Evolutionary conservation across 2,797 vertebrate species (phyloP).

Genomic region (Melanotaenia maccullochi): DNA sequence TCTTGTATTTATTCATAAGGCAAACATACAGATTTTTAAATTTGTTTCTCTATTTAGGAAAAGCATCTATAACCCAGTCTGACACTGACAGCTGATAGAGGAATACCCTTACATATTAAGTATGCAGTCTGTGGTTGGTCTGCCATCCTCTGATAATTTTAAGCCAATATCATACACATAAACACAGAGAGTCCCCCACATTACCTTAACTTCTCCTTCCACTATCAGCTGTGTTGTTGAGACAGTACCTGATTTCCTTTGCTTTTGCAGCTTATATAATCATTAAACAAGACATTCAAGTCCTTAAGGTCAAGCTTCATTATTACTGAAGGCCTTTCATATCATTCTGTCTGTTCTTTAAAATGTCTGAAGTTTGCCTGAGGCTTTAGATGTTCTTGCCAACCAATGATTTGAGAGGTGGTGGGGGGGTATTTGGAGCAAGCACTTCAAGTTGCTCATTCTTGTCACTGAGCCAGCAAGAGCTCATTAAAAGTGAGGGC

Average conservation of each 20-base stretch:
- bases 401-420: conserved; percentile 46
- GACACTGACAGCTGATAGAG: conserved; percentile 19
- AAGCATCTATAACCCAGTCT: conserved; percentile 1
- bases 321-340: conserved; percentile 54
- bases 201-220: conserved; percentile 25
- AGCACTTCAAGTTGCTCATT: conserved; percentile 51
- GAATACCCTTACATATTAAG: conserved; percentile 13
- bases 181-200: conserved; percentile 7
- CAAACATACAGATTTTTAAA: neutral
- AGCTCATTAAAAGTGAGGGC: conserved; percentile 61
- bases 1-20: neutral
- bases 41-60: conserved; percentile 9
- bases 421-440: conserved; percentile 30
- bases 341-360: conserved; percentile 66
- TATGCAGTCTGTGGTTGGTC: conserved; percentile 3
- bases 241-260: conserved; percentile 52
- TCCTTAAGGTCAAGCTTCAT: conserved; percentile 58
- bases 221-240: conserved; percentile 28
- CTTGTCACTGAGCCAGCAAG: conserved; percentile 46
- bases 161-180: conserved; percentile 13
- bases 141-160: neutral
- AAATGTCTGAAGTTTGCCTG: conserved; percentile 58
- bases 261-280: conserved; percentile 58
- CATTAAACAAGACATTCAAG: conserved; percentile 54
- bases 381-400: conserved; percentile 67